Conservation (phyloP, 2,797 vertebrate species). For the Rhinogobio ventralis region DNA sequence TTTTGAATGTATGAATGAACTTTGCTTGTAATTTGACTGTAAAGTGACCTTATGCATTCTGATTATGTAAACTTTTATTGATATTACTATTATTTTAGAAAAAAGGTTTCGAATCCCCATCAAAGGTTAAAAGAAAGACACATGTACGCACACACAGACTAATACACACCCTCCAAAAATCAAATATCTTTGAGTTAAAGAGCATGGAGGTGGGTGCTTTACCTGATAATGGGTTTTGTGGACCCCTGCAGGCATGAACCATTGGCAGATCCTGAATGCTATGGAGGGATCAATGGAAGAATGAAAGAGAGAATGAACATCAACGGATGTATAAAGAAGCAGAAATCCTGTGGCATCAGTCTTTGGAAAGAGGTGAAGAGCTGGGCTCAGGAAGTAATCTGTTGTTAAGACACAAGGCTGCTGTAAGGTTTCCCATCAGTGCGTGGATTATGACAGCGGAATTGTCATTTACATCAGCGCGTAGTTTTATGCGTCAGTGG, state of each 20-base stretch:
- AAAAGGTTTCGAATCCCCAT: not conserved
- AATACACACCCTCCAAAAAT: constrained; percentile 55
- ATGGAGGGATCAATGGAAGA: constrained; percentile 78
- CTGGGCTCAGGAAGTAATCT: constrained; percentile 80
- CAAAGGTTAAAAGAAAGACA: constrained; percentile 23
- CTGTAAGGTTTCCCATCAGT: constrained; percentile 84
- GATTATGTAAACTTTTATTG: not conserved
- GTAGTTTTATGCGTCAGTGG: constrained; percentile 80
- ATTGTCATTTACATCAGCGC: constrained; percentile 84
- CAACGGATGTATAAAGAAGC: constrained; percentile 54
- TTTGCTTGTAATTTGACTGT: not conserved
- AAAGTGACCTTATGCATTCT: not conserved
- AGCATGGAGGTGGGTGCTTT: constrained; percentile 81
- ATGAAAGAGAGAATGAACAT: constrained; percentile 67
- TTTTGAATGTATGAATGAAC: not conserved
- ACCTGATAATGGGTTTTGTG: constrained; percentile 86
- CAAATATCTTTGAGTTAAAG: constrained; percentile 69
- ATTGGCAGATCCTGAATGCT: constrained; percentile 85
- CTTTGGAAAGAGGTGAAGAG: constrained; percentile 68
- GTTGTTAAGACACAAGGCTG: constrained; percentile 83
- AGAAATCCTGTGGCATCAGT: constrained; percentile 77
- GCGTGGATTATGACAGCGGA: constrained; percentile 81
- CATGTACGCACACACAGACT: not conserved
- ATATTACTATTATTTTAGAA: not conserved
- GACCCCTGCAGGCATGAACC: constrained; percentile 81